Evolutionary conservation across 1,140 invertebrate genomes (phyloP).

Genomic region (Bombus difficillimus): DNA sequence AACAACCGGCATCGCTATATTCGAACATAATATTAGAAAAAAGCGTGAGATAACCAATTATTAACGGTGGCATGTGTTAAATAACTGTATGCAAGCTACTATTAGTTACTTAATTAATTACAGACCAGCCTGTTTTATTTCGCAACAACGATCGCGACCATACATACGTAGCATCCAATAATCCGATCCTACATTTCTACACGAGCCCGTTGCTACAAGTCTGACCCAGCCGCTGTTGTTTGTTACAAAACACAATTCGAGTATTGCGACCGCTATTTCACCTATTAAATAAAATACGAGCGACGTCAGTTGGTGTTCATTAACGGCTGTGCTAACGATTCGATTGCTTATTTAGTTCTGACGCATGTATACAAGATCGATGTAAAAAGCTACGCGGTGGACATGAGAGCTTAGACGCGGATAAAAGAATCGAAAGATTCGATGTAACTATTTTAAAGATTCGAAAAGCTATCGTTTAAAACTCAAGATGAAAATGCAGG

Average conservation of each 20-base stretch:
- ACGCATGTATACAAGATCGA: not conserved
- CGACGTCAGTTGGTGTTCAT: constrained; percentile 79
- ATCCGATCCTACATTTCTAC: constrained; percentile 76
- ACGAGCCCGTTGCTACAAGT: constrained; percentile 58
- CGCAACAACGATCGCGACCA: constrained; percentile 47
- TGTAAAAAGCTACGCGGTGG: not conserved
- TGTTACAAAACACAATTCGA: constrained; percentile 79
- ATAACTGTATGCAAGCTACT: constrained; percentile 60
- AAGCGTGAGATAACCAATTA: constrained; percentile 15
- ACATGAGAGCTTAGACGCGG: no score
- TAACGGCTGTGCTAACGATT: constrained; percentile 77
- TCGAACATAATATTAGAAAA: not conserved
- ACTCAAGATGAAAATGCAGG: not conserved
- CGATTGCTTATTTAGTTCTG: constrained; percentile 74
- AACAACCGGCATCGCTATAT: not conserved
- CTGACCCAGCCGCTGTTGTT: constrained; percentile 70
- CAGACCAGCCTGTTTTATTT: constrained; percentile 77
- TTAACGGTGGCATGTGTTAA: constrained; percentile 48
- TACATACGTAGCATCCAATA: constrained; percentile 73
- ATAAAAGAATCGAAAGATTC: not conserved
- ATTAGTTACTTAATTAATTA: constrained; percentile 79
- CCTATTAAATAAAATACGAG: constrained; percentile 80
- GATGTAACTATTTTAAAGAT: not conserved
- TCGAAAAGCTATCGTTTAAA: not conserved
- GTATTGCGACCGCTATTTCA: constrained; percentile 69